Evolutionary conservation across 2,888 invertebrate species (phyloP).

Genomic region (Acheta domesticus): DNA sequence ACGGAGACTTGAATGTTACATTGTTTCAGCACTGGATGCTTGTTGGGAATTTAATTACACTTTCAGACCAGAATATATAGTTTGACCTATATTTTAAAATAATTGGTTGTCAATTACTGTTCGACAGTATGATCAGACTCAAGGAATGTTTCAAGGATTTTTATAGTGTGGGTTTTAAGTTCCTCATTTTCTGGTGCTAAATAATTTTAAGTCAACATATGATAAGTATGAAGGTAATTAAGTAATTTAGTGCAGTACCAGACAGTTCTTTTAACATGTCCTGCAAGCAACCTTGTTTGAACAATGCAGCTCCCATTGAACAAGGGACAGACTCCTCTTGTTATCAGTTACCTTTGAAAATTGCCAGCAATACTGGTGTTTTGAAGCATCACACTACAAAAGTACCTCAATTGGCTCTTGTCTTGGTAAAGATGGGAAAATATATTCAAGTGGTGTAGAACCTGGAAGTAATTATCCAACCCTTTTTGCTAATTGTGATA

Average conservation of each 20-base stretch:
- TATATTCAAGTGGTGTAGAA: slow-evolving; percentile 29
- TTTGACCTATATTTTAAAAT: too few relatives aligned
- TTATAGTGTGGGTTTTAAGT: background rate
- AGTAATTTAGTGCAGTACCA: slow-evolving; percentile 20
- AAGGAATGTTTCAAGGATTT: slow-evolving; percentile 12
- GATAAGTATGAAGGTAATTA: too few relatives aligned
- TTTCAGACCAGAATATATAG: too few relatives aligned
- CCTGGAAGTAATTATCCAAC: slow-evolving; percentile 36
- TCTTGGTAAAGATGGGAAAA: background rate
- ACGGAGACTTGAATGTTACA: too few relatives aligned
- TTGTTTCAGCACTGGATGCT: too few relatives aligned
- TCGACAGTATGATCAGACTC: background rate
- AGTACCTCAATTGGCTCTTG: slow-evolving; percentile 28
- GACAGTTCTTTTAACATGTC: background rate
- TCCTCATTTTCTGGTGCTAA: too few relatives aligned
- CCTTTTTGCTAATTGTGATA: slow-evolving; percentile 27
- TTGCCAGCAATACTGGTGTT: slow-evolving; percentile 60
- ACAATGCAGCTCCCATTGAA: slow-evolving; percentile 40
- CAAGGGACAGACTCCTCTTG: slow-evolving; percentile 61
- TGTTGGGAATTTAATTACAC: too few relatives aligned
- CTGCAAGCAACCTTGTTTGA: slow-evolving; percentile 39
- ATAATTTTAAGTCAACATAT: too few relatives aligned
- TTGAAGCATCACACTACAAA: slow-evolving; percentile 51
- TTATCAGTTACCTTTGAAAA: slow-evolving; percentile 74
- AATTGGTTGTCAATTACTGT: too few relatives aligned